Evolutionary conservation across 2,888 invertebrate species (phyloP).

Genomic region (Cosmorhoe ocellata): DNA sequence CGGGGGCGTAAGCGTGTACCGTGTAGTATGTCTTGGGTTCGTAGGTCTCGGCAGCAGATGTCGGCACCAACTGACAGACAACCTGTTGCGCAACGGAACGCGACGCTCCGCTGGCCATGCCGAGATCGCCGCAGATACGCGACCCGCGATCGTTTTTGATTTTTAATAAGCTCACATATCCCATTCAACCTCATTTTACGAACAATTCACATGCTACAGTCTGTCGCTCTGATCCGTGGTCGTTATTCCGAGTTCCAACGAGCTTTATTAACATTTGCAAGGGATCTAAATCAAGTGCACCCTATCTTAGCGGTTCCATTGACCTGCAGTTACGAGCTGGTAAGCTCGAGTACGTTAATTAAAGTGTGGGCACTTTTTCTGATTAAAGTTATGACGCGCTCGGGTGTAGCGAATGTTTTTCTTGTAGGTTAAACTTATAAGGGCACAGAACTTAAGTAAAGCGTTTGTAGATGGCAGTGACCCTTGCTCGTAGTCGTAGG

Average conservation of each 20-base stretch:
- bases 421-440: slow-evolving; percentile 51
- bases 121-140: slow-evolving; percentile 69
- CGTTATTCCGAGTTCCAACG: slow-evolving; percentile 21
- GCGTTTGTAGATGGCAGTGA: slow-evolving; percentile 65
- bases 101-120: slow-evolving; percentile 69
- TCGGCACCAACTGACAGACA: slow-evolving; percentile 72
- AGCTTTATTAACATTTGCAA: slow-evolving; percentile 42
- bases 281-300: slow-evolving; percentile 44
- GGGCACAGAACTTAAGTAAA: slow-evolving; percentile 56
- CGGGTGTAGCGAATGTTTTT: slow-evolving; percentile 72
- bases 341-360: slow-evolving; percentile 50
- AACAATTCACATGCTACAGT: slow-evolving; percentile 16
- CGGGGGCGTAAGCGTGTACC: slow-evolving; percentile 56
- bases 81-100: slow-evolving; percentile 80
- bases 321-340: slow-evolving; percentile 50
- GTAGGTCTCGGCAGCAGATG: slow-evolving; percentile 68
- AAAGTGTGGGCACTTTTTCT: slow-evolving; percentile 57
- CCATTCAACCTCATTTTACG: slow-evolving; percentile 36
- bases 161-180: slow-evolving; percentile 56
- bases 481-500: slow-evolving; percentile 18
- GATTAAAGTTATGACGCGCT: slow-evolving; percentile 63
- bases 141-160: slow-evolving; percentile 62
- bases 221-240: slow-evolving; percentile 23
- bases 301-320: slow-evolving; percentile 50
- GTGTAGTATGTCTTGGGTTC: slow-evolving; percentile 50